These are phyloP conservation scores for Cremastobaeus sp. DNA, from an alignment of 2,888 invertebrate genomes.

Conservation along the genomic window DNA sequence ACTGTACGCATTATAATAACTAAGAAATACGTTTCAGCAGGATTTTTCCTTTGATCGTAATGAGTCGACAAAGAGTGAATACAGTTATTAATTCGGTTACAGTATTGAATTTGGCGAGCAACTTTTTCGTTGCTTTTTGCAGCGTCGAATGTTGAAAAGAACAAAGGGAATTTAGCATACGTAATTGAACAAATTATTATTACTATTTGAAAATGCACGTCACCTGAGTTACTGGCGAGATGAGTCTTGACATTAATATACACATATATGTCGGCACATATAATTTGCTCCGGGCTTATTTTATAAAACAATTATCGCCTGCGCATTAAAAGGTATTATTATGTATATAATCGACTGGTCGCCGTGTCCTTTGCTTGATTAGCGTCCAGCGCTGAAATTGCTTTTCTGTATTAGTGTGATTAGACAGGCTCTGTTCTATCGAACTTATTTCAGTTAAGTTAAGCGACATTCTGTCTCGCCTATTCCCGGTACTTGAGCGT, in stretches of 20 bases:
- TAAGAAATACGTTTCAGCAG: slow-evolving; percentile 25
- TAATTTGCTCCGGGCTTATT: slow-evolving; percentile 36
- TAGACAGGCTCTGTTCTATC: slow-evolving; percentile 56
- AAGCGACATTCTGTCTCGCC: slow-evolving; percentile 55
- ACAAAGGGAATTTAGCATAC: too few species aligned
- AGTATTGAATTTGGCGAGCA: too few species aligned
- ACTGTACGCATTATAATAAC: slow-evolving; percentile 37
- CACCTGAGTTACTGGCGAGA: slow-evolving; percentile 25
- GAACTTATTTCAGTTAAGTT: slow-evolving; percentile 59
- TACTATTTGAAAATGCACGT: too few species aligned
- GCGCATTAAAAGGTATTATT: slow-evolving; percentile 55
- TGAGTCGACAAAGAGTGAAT: slow-evolving; percentile 36
- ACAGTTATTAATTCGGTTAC: too few species aligned
- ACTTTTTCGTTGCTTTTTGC: too few species aligned
- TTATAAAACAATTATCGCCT: slow-evolving; percentile 55
- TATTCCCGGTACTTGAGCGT: slow-evolving; percentile 57
- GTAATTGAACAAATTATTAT: too few species aligned
- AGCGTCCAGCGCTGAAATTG: slow-evolving; percentile 55
- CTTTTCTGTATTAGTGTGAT: slow-evolving; percentile 60
- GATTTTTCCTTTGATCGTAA: slow-evolving; percentile 20
- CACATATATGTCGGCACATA: slow-evolving; percentile 15
- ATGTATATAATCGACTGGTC: slow-evolving; percentile 54
- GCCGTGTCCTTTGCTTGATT: slow-evolving; percentile 61
- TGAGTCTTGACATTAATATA: slow-evolving; percentile 47
- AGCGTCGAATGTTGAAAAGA: too few species aligned